Conservation (phyloP, 2,113 vertebrate genomes). For the Syngnathus typhle region DNA sequence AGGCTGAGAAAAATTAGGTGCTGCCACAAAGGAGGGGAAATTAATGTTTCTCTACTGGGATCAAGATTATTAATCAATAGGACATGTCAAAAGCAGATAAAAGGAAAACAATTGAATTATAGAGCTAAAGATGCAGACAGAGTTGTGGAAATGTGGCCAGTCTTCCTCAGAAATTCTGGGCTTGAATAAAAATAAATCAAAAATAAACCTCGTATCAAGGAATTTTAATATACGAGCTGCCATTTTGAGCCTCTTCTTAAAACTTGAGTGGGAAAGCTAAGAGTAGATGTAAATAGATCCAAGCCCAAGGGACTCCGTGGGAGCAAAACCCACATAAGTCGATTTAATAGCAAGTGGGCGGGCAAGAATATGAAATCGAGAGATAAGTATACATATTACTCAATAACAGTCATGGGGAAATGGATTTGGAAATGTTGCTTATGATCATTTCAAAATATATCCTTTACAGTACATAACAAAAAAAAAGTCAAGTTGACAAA, state of each 20-base stretch:
- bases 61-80: not conserved
- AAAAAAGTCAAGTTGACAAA: too few species aligned
- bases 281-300: slow-evolving; percentile 60
- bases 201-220: slow-evolving; percentile 25
- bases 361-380: slow-evolving; percentile 23
- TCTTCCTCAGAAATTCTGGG: too few species aligned
- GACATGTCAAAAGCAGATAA: not conserved
- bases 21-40: not conserved
- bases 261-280: slow-evolving; percentile 28
- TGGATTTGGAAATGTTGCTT: slow-evolving; percentile 33
- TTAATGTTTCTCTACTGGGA: not conserved
- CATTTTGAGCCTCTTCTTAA: slow-evolving; percentile 1
- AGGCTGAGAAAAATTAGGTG: not conserved
- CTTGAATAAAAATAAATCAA: not conserved
- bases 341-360: slow-evolving; percentile 56
- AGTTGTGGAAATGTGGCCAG: too few species aligned
- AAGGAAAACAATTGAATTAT: not conserved
- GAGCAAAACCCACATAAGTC: slow-evolving; percentile 53
- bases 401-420: slow-evolving; percentile 38
- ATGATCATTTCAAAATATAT: slow-evolving; percentile 36
- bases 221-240: slow-evolving; percentile 10
- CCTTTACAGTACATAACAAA: too few species aligned
- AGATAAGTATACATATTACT: slow-evolving; percentile 29
- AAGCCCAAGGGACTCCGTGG: slow-evolving; percentile 49
- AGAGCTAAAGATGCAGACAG: too few species aligned